Evolutionary conservation across 64 coral and sea anemone species (phyloP), one percentile per base, ranked within the genome.

Genomic region (Porites australiensis): DNA sequence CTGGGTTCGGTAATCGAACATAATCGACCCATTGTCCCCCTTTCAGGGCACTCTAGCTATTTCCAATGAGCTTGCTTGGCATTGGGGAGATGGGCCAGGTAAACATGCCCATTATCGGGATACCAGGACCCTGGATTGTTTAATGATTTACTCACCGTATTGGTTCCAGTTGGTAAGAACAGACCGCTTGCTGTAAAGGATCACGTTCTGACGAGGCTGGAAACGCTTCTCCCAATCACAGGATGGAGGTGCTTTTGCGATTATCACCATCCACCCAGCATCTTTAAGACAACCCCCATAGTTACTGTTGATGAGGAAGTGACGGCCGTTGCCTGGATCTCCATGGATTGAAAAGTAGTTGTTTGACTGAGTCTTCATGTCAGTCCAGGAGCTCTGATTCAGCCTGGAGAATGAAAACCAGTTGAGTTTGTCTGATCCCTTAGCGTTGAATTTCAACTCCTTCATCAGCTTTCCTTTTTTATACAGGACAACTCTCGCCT

Each of bases 361-460:
- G 46, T 68, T 65, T 3, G 89, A 77, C 50, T 79, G 16, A n/a
- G 60, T 44, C 15, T 55, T 63, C 8, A 90, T 64, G 65, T 79
- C 75, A 8, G 19, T 27, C 88, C 79, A 92, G 14, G 70, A 55
- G 58, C 79, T 85, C 19, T 67, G 19, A 44, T 71, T 20, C 45
- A 87, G 74, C 27, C 74, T 15, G 21, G 46, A 18, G 47, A 6
- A 22, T 9, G 74, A 51, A 65, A 87, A 87, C 82, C 91, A 93
- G 74, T 58, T 78, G 43, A 82, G 50, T 49, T 87, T 90, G 76
- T 69, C 86, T 49, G 83, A 79, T 57, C 74, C 91, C 14, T 14
- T 50, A 2, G 71, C 91, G 16, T 87, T 93, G 82, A 87, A 93
- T 20, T 53, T 85, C 45, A 93, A 52, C 15, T 74, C 52, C 72